Evolutionary conservation across 2,797 vertebrate genomes (phyloP), one percentile per base, ranked within the genome.

Genomic region (Eulemur albifrons): DNA sequence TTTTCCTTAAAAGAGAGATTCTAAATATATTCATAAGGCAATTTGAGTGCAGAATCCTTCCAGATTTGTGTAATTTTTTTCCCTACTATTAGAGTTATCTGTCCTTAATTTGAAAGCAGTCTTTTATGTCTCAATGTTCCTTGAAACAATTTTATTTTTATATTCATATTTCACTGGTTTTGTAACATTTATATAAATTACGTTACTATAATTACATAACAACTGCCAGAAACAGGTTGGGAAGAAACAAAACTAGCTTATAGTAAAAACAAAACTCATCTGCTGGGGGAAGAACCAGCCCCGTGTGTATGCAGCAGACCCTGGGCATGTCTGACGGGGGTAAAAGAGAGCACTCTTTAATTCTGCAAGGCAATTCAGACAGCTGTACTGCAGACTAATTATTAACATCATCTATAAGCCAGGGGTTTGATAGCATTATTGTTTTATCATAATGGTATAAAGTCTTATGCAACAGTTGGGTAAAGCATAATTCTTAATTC

Each of bases 131-230:
- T 87, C 59, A 38, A 12, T 43, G 50, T 61, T 92, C 23, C 25
- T 54, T 86, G 63, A 52, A 52, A 54, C 21, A 27, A 0, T 76
- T 88, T 84, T 69, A 83, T 30, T 87, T 77, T 82, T 82, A 45
- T 88, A 59, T 13, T 52, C 30, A 38, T 4, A 83, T 92, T 95
- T 89, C 70, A 86, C 27, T 43, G 43, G 54, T 50, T 96, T 65
- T 94, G 27, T 45, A 90, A 14, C 30, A 67, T 48, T 88, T 92
- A 35, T n/a, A 30, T 52, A 92, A 86, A 52, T 77, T 48, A 45
- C 15, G 7, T 87, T 59, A 40, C 43, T 27, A 0, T 54, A 92
- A 52, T 92, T 52, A 57, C 12, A 65, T 32, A 94, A 54, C 48
- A 82, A 20, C n/a, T 93, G 69, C 80, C 52, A 15, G 88, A 75